phyloP scores from a whole-genome alignment of 2,797 vertebrate species.

The Hyperoplus lanceolatus region DNA sequence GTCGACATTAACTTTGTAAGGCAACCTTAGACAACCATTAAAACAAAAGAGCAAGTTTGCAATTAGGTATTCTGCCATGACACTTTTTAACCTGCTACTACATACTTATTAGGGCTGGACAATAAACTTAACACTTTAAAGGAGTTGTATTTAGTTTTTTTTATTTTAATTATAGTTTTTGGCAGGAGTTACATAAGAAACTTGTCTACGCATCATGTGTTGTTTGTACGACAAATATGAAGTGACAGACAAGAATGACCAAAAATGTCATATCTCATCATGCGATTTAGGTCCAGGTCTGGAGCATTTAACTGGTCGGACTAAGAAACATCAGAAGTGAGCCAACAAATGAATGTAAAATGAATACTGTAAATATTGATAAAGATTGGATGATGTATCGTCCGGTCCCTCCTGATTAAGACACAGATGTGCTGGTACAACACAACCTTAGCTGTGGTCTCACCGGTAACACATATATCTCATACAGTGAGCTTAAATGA shows the following conservation, averaged over 20 bases:
- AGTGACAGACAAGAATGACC: no score
- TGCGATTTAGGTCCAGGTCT: not conserved
- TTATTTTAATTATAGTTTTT: not conserved
- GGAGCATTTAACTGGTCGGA: not conserved
- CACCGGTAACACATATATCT: constrained; percentile 40
- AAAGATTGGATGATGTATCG: not conserved
- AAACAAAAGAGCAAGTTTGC: constrained; percentile 42
- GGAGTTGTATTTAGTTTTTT: not conserved
- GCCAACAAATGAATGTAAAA: no score
- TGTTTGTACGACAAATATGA: not conserved
- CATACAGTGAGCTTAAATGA: constrained; percentile 11
- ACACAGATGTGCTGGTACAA: constrained; percentile 50
- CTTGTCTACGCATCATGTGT: not conserved
- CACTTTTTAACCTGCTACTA: not conserved
- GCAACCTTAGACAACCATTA: constrained; percentile 42
- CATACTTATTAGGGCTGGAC: constrained; percentile 32
- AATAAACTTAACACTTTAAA: constrained; percentile 2
- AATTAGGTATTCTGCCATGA: constrained; percentile 7
- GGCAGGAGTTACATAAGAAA: not conserved
- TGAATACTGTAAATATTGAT: not conserved
- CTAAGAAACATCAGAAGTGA: not conserved
- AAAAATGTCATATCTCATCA: not conserved
- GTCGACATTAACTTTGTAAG: constrained; percentile 41
- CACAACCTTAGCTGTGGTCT: constrained; percentile 45
- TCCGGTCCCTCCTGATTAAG: constrained; percentile 40